Base-by-base conservation (phyloP, 2,113 vertebrate species). In the Takifugu bimaculatus region DNA sequence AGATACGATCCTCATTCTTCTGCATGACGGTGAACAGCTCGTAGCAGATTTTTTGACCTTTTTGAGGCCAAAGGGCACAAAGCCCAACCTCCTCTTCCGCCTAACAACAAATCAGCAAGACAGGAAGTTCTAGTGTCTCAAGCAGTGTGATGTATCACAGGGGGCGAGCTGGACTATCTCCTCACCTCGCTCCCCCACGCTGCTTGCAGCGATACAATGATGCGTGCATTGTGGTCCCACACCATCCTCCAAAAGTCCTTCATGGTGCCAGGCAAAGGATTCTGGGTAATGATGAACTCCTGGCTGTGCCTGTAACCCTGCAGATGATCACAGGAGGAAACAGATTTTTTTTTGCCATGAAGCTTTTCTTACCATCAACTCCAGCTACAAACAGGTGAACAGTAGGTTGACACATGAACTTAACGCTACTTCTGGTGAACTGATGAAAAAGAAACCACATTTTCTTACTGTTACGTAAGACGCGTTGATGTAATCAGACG, bases 211-310 rank as follows among this genome's bases (percentile, higher is more conserved):
- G 97, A 95, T 52, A 99, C 91, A 26, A 99, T 91, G 63, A 95
- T 75, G 69, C 94, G 94, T 49, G 90, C 86, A 6, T 96, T 97
- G 73, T 97, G 94, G 63, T 98, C 96, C 97, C 95, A 98, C 63
- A 98, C 92, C 96, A 98, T 98, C 77, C 89, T 94, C 97, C 97
- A 99, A 86, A 98, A 98, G 85, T 98, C 96, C 74, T 93, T 95
- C 58, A 93, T 90, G 47, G 96, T 98, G 51, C 88, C 91, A 6
- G 93, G 90, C 69, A 99, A 88, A 11, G 96, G 96, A 81, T 94
- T 93, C 70, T 97, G 96, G 63, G 97, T 98, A 77, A 99, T 89
- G 68, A 99, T 95, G 85, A 94, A 99, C 86, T 98, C 94, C 52
- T 76, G 91, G 79, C 89, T 94, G 68, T 92, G 92, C 71, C 89